Evolutionary conservation across 2,888 invertebrate genomes (phyloP), one percentile per base, ranked within the genome.

Genomic region (Busseola fusca): DNA sequence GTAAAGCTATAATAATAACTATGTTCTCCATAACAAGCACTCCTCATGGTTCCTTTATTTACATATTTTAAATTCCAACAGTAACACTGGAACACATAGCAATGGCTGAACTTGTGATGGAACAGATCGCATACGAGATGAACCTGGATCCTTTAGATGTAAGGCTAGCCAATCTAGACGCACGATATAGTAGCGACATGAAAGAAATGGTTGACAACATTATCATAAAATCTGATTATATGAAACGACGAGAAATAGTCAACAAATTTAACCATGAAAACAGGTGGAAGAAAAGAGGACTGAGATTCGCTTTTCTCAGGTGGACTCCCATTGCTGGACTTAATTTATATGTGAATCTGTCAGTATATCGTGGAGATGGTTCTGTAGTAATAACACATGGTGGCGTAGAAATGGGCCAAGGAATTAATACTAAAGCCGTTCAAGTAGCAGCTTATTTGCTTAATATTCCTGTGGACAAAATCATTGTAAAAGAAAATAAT

Each of bases 371-470:
- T 52, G 94, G 95, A 0, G 97, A 97, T 88, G 97, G 97, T 3
- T 96, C 96, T 1, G 97, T 98, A 0, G 94, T 96, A 1, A 93
- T 98, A 25, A 92, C 96, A 2, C 97, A 97, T 81, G 97, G 96
- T 18, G 97, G 97, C 6, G 92, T 96, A 68, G 97, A 97, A 93
- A 96, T 97, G 89, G 98, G 98, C 0, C 98, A 98, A 94, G 98
- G 98, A 10, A 95, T 98, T 64, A 97, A 98, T 79, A 98, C 97
- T 0, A 98, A 97, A 96, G 97, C 96, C 0, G 96, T 97, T 3
- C 98, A 98, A 94, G 96, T 97, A 58, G 78, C 78, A 34, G 82
- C 82, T 34, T 73, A 76, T 42, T 25, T 82, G 21, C 73, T 83
- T 9, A 74, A 77, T 1, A 79, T 84, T 42, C 68, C 84, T 48